phyloP scores from a whole-genome alignment of 2,113 vertebrate genomes.

The Apaloderma vittatum region DNA sequence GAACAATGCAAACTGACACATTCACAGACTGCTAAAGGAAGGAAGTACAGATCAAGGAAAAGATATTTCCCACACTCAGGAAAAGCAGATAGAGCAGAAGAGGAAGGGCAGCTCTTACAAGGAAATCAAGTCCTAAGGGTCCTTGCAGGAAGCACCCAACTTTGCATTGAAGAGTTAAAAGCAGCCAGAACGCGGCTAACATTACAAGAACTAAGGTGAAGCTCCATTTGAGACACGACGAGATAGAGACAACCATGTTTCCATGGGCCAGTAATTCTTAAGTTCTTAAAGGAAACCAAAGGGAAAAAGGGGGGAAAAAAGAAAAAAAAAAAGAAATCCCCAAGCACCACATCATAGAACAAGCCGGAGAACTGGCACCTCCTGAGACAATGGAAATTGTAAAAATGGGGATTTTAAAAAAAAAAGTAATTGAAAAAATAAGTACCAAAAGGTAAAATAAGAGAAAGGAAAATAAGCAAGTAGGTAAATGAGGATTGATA shows the following conservation, averaged over 20 bases:
- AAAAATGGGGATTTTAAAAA: not conserved
- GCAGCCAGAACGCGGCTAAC: not conserved
- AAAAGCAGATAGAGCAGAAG: not conserved
- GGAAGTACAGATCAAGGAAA: not conserved
- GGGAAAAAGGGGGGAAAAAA: not conserved
- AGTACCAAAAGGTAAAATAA: not conserved
- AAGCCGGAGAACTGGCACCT: not conserved
- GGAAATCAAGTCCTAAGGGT: not conserved
- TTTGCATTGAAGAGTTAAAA: not conserved
- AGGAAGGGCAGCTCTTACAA: not conserved
- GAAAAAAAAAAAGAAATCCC: not conserved
- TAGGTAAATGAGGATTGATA: not conserved
- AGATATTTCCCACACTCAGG: not conserved
- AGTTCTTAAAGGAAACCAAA: not conserved
- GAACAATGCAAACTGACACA: not conserved
- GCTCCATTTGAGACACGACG: not conserved
- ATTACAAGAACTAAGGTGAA: not conserved
- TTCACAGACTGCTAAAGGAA: not conserved
- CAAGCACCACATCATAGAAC: not conserved
- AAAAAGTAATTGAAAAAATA: not conserved
- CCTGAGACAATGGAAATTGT: not conserved
- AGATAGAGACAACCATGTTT: not conserved
- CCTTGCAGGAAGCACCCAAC: not conserved
- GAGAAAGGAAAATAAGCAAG: not conserved
- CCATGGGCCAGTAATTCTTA: not conserved